Evolutionary conservation across 2,113 vertebrate genomes (phyloP), one percentile per base, ranked within the genome.

Genomic region (Baryphthengus martii): DNA sequence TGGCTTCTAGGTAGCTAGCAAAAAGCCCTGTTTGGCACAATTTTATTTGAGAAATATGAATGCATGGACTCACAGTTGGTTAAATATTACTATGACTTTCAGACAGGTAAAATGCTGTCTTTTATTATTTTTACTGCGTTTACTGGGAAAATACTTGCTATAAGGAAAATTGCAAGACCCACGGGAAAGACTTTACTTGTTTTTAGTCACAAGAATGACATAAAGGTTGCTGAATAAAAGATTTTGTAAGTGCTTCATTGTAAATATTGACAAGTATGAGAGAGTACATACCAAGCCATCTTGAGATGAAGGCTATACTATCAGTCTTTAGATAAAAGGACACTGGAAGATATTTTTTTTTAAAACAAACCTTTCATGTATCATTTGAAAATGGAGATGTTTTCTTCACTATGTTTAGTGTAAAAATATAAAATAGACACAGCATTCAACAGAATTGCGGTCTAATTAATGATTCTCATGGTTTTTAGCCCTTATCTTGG

Each of bases 11-110:
- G 33, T 93, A 63, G 9, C 26, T 83, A 61, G 45, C 1, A 3
- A 55, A 76, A 85, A 47, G 37, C 0, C 0, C 1, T 28, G 11
- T 3, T 52, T 59, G 42, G 3, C 33, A 35, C 1, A 0, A 16
- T 92, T 75, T 83, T 73, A 10, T 73, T 71, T 84, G 29, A 77
- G 45, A 71, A 3, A 2, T 49, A 29, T 87, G 39, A 85, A 59
- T 42, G 6, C 20, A 35, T 31, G 5, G 24, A 24, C 26, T 88
- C 45, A 11, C 21, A 68, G n/a, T 68, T 70, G 23, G 12, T 17
- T 87, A n/a, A 88, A 73, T 6, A 35, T 33, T 29, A 52, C 39
- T 70, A 18, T 11, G 9, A 53, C 44, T 80, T 88, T 81, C 63
- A 47, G 31, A 2, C 25, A 47, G 17, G 24, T 68, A 77, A 94